Percentiles rank a stretch among this genome's conserved stretches.
Evolutionary conservation across 1,140 invertebrate genomes (phyloP).

Genomic region (Bombus consobrinus): DNA sequence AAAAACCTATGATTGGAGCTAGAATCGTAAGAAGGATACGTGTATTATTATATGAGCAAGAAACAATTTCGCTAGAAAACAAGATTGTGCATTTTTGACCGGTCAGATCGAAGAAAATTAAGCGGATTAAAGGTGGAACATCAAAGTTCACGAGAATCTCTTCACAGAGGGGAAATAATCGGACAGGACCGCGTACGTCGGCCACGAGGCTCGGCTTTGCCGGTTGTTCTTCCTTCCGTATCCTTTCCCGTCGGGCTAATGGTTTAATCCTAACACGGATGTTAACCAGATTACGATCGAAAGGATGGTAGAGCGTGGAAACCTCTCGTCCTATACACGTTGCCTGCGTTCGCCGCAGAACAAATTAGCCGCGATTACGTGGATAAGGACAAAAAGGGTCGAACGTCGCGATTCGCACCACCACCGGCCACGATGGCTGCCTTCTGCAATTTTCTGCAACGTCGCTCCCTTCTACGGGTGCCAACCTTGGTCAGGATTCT

Average conservation of each 20-base stretch:
- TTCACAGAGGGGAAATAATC: constrained; percentile 60
- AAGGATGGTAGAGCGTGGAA: not conserved
- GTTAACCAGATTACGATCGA: constrained; percentile 77
- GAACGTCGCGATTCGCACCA: constrained; percentile 59
- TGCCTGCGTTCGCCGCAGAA: constrained; percentile 69
- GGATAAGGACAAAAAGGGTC: constrained; percentile 65
- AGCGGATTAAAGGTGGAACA: not conserved
- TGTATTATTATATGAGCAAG: too few relatives aligned
- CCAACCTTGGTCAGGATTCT: not conserved
- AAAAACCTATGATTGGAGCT: too few relatives aligned
- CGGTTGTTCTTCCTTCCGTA: constrained; percentile 9
- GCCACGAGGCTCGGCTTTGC: not conserved
- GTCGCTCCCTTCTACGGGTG: constrained; percentile 36
- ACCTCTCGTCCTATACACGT: constrained; percentile 42
- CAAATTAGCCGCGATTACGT: constrained; percentile 78
- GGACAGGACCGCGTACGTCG: constrained; percentile 51
- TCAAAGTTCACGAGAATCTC: not conserved
- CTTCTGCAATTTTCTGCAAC: constrained; percentile 61
- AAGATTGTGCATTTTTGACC: too few relatives aligned
- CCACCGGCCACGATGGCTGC: constrained; percentile 37
- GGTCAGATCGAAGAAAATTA: not conserved
- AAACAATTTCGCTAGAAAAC: too few relatives aligned
- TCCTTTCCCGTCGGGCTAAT: constrained; percentile 64
- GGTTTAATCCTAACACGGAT: constrained; percentile 77
- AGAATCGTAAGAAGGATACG: too few relatives aligned